Percentiles rank a stretch among this genome's conserved stretches.
Conservation (phyloP, 1,140 invertebrate species). For the Asbolus verrucosus region DNA sequence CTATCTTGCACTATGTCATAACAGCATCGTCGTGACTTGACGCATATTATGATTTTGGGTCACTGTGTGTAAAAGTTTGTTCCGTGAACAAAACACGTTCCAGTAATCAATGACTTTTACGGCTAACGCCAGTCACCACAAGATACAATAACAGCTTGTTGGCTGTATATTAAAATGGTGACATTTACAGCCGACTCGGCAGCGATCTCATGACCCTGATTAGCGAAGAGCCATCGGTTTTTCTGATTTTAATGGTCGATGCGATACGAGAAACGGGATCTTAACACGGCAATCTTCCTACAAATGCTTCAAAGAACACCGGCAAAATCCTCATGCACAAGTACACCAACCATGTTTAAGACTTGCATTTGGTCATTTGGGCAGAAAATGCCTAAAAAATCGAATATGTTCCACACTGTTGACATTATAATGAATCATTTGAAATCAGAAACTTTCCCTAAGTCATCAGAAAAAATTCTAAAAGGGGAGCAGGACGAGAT, state of each 20-base stretch:
- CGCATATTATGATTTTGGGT: too few relatives aligned
- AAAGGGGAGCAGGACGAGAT: too few relatives aligned
- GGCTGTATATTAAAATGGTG: slow-evolving; percentile 6
- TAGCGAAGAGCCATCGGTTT: slow-evolving; percentile 4
- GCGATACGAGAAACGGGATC: slow-evolving; percentile 7
- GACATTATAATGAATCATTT: too few relatives aligned
- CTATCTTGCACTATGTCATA: neutral
- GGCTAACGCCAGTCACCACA: slow-evolving; percentile 5
- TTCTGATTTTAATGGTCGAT: slow-evolving; percentile 12
- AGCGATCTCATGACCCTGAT: slow-evolving; percentile 23
- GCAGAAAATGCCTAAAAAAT: too few relatives aligned
- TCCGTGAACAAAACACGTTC: slow-evolving; percentile 6
- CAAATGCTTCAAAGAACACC: slow-evolving; percentile 8
- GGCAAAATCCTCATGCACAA: too few relatives aligned
- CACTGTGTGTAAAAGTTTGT: too few relatives aligned
- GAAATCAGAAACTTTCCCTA: too few relatives aligned
- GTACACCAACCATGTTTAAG: too few relatives aligned
- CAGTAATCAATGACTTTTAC: slow-evolving; percentile 33
- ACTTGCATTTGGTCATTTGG: too few relatives aligned
- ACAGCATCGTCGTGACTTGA: too few relatives aligned
- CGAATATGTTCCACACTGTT: too few relatives aligned
- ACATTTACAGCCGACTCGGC: slow-evolving; percentile 14
- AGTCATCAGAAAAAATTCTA: too few relatives aligned
- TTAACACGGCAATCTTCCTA: neutral
- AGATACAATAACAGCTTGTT: neutral